Evolutionary conservation across 2,113 vertebrate species (phyloP).

Genomic region (Tangachromis dhanisi): DNA sequence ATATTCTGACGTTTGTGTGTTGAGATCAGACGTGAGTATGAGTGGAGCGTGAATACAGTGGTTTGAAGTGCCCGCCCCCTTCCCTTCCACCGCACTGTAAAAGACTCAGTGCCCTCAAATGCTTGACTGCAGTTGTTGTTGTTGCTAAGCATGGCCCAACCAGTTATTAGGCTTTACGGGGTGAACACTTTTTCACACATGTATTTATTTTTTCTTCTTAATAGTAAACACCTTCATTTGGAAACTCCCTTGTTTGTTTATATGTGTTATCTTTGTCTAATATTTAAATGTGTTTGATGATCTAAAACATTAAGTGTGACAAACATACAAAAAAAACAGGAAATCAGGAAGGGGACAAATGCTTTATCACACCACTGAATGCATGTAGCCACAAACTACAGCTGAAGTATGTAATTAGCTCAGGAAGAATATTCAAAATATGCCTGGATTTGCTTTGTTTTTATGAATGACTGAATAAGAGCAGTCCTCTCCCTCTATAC

Average conservation of each 20-base stretch:
- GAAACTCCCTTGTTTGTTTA: rapidly evolving
- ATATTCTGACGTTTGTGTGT: not conserved
- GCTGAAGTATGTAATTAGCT: rapidly evolving
- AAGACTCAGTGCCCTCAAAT: not conserved
- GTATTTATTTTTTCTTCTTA: rapidly evolving
- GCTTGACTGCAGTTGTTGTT: not conserved
- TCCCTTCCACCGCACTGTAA: not conserved
- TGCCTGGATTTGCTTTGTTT: not conserved
- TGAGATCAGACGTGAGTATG: not conserved
- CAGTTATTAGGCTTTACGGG: not conserved
- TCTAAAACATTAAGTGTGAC: not conserved
- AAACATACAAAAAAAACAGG: not conserved
- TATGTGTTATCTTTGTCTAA: not conserved
- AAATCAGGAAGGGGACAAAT: not conserved
- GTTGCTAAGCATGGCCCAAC: not conserved
- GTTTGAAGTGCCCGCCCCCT: not conserved
- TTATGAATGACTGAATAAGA: not conserved
- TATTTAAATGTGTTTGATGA: not conserved
- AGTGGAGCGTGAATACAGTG: not conserved
- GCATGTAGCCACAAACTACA: rapidly evolving
- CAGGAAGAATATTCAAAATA: not conserved
- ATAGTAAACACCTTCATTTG: not conserved
- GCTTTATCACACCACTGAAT: not conserved
- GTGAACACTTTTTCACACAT: not conserved
- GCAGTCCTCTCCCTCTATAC: rapidly evolving